Base-by-base conservation (phyloP, 2,888 invertebrate species). In the Leptura quadrifasciata region DNA sequence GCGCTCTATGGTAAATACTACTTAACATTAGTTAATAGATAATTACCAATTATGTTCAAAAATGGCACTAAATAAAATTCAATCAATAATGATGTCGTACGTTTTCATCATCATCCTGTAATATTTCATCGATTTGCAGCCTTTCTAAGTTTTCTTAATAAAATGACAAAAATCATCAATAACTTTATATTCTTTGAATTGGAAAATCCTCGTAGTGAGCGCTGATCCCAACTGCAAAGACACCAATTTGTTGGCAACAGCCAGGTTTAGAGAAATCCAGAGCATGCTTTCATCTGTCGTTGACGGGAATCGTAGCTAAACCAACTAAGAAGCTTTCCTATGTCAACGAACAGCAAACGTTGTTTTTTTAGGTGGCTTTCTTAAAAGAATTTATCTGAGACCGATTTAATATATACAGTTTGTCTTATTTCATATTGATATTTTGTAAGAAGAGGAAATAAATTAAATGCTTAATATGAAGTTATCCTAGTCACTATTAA, bases 261-360 rank as follows among this genome's bases (percentile, higher is more conserved):
- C 61, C 64, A 74, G 76, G 75, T 78, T 78, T 77, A 75, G 77
- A 76, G 79, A 77, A 80, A 81, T 76, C 77, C 77, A 67, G 74
- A 73, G 74, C 76, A 76, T 47, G 77, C 79, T 78, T 64, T 60
- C 64, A 54, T 73, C 72, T 72, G 76, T 18, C 67, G 76, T 70
- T 78, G 80, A 76, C 76, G 74, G 73, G 75, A 80, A 80, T 80
- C 78, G 80, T 74, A 80, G 79, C 76, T 73, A 75, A 81, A 76
- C 79, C 78, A 20, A 74, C 79, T 80, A 79, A 80, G 79, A 67
- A 63, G 79, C 71, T 81, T 79, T 79, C 71, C 70, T 74, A 70
- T 79, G 79, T 79, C 80, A 80, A 76, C 80, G 76, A 69, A 77
- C 77, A 76, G 69, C 75, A 79, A 78, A 79, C 68, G 76, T 73